Conservation (phyloP, 2,888 invertebrate species). For the Allygus modestus region DNA sequence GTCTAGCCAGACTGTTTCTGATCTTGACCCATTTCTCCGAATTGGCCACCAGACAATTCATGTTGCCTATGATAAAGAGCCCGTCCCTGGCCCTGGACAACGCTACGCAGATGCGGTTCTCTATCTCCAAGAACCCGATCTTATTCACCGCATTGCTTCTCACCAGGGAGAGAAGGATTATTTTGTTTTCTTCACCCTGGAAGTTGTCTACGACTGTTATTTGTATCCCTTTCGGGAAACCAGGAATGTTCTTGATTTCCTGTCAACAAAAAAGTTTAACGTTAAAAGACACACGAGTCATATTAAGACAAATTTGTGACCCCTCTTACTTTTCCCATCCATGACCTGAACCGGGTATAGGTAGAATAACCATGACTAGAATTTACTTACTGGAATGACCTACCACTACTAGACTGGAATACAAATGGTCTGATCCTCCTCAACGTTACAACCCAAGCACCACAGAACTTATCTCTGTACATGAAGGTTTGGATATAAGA, state of each 20-base stretch:
- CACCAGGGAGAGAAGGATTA: constrained; percentile 88
- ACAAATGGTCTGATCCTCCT: too few species aligned
- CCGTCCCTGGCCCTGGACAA: constrained; percentile 85
- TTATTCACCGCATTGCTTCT: constrained; percentile 83
- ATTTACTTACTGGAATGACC: too few species aligned
- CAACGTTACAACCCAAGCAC: too few species aligned
- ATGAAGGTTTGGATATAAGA: too few species aligned
- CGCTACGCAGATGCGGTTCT: constrained; percentile 87
- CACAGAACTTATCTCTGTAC: too few species aligned
- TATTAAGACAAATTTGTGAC: too few species aligned
- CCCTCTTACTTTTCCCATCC: too few species aligned
- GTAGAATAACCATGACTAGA: too few species aligned
- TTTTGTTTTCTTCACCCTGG: constrained; percentile 89
- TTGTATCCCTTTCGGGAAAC: constrained; percentile 75
- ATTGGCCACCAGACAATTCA: constrained; percentile 77
- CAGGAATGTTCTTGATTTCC: constrained; percentile 41
- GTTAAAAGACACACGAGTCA: neutral
- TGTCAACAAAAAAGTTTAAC: neutral
- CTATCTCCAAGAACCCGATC: constrained; percentile 84
- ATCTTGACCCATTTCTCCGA: constrained; percentile 79
- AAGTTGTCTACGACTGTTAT: constrained; percentile 87
- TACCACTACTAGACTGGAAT: too few species aligned
- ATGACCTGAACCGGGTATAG: too few species aligned
- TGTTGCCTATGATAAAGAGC: constrained; percentile 87
- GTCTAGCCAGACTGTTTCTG: constrained; percentile 75